Evolutionary conservation across 2,888 invertebrate species (phyloP).

Genomic region (Boloria selene): DNA sequence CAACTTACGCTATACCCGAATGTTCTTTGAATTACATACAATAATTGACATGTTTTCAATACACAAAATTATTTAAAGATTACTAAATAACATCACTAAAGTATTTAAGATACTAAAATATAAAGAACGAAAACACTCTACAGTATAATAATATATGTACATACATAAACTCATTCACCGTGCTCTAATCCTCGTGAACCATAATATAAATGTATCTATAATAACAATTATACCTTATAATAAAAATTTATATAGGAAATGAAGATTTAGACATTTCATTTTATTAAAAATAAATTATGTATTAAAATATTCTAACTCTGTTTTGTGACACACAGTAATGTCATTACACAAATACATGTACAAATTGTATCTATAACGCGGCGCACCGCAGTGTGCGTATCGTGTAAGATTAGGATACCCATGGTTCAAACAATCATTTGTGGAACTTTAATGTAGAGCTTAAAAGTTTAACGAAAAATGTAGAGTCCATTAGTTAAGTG

Average conservation of each 20-base stretch:
- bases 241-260: no score
- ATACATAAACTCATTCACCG: no score
- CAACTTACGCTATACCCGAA: slow-evolving; percentile 27
- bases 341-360: slow-evolving; percentile 30
- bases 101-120: no score
- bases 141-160: no score
- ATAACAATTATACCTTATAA: no score
- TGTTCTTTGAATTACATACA: background rate
- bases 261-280: no score
- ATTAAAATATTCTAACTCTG: slow-evolving; percentile 22
- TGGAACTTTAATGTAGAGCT: slow-evolving; percentile 26
- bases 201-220: no score
- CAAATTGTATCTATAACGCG: slow-evolving; percentile 17
- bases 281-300: background rate
- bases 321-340: slow-evolving; percentile 29
- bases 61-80: background rate
- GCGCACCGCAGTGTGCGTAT: slow-evolving; percentile 27
- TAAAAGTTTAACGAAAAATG: background rate
- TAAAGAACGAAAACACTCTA: no score
- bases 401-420: slow-evolving; percentile 26
- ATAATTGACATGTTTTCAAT: no score
- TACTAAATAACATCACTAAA: no score
- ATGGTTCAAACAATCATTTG: slow-evolving; percentile 8
- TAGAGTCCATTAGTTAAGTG: background rate
- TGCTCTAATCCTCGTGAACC: no score